Conservation (phyloP, 2,113 vertebrate genomes). For the Arothron firmamentum region DNA sequence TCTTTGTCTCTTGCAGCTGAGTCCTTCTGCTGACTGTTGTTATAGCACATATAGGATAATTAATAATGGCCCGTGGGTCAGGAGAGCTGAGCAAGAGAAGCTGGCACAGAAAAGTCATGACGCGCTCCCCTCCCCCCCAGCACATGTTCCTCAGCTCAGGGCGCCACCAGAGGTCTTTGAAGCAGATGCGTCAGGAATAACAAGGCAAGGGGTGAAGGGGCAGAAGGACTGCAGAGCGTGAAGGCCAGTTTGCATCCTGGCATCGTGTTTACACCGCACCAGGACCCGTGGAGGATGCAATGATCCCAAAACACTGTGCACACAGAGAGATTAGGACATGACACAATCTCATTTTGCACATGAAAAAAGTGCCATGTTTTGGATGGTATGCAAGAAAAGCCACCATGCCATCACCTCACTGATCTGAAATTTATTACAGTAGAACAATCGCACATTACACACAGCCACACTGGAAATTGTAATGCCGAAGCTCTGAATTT, state of each 20-base stretch:
- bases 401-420: too few relatives aligned
- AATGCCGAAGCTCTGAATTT: background rate
- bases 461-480: background rate
- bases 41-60: slow-evolving; percentile 45
- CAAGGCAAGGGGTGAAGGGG: slow-evolving; percentile 14
- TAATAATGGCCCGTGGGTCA: slow-evolving; percentile 43
- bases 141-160: slow-evolving; percentile 28
- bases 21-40: slow-evolving; percentile 34
- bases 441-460: background rate
- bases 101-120: slow-evolving; percentile 31
- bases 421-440: too few relatives aligned
- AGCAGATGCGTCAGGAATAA: slow-evolving; percentile 24
- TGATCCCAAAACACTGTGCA: slow-evolving; percentile 3
- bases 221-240: slow-evolving; percentile 11
- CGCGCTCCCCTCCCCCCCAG: slow-evolving; percentile 25
- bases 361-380: too few relatives aligned
- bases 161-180: slow-evolving; percentile 16
- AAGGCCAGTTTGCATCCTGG: slow-evolving; percentile 11
- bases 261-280: slow-evolving; percentile 3
- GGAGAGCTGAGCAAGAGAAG: slow-evolving; percentile 33
- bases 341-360: too few relatives aligned
- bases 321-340: too few relatives aligned
- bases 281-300: background rate
- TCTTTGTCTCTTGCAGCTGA: slow-evolving; percentile 59
- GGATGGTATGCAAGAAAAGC: too few relatives aligned